These are phyloP conservation scores for Rhinophrynus dorsalis DNA, from an alignment of 2,797 vertebrate genomes.

Conservation along the genomic window DNA sequence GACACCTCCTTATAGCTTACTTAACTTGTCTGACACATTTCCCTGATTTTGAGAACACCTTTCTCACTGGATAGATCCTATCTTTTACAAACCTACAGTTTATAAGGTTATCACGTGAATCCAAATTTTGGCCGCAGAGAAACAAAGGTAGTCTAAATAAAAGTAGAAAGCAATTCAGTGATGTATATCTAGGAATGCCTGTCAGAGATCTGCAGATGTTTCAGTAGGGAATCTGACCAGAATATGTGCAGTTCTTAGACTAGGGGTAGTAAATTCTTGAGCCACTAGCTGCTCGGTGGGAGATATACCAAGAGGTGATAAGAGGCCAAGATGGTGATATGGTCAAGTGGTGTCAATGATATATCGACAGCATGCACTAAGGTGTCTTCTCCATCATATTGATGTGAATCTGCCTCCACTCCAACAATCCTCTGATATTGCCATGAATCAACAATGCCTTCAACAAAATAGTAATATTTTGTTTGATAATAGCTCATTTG, in stretches of 20 bases:
- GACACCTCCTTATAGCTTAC: constrained; percentile 50
- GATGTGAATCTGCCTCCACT: no score
- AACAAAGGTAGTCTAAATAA: not conserved
- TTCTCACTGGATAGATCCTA: constrained; percentile 13
- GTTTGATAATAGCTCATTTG: no score
- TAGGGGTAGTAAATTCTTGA: not conserved
- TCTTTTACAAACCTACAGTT: constrained; percentile 31
- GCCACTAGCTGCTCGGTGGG: no score
- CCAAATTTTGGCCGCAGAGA: constrained; percentile 33
- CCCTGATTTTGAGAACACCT: constrained; percentile 41
- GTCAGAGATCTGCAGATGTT: constrained; percentile 11
- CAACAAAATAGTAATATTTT: no score
- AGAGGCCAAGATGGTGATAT: no score
- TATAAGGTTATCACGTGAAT: constrained; percentile 10
- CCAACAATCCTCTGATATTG: no score
- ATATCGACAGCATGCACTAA: no score
- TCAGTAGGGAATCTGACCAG: not conserved
- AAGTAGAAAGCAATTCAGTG: constrained; percentile 4
- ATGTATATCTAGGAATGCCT: constrained; percentile 25
- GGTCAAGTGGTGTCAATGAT: no score
- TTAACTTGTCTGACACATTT: constrained; percentile 53
- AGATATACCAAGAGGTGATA: no score
- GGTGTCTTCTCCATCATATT: no score
- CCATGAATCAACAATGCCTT: no score
- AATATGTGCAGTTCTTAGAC: not conserved